phyloP scores from a whole-genome alignment of 2,888 invertebrate genomes.

The Synanthedon andrenaeformis region DNA sequence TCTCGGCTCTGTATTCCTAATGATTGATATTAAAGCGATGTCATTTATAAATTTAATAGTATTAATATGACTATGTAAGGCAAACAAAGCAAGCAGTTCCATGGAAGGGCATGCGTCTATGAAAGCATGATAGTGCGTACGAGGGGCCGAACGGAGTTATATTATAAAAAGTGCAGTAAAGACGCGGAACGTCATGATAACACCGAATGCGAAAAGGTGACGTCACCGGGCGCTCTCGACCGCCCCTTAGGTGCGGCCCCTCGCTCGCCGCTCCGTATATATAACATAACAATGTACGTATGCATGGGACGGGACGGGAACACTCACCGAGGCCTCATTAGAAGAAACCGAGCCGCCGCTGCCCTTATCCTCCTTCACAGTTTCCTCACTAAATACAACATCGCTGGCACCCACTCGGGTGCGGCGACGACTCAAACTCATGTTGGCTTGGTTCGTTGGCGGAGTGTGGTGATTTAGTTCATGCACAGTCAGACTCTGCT shows the following conservation, averaged over 20 bases:
- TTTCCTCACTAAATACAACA: conserved; percentile 38
- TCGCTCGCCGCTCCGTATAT: conserved; percentile 17
- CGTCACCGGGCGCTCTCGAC: conserved; percentile 35
- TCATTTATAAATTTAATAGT: too few relatives aligned
- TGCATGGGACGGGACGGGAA: conserved; percentile 14
- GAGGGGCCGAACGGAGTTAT: conserved; percentile 27
- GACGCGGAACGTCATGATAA: conserved; percentile 23
- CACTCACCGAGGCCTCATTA: conserved; percentile 56
- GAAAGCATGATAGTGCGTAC: conserved; percentile 20
- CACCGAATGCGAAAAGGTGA: conserved; percentile 38
- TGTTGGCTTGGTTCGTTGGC: conserved; percentile 76
- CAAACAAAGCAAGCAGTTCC: conserved; percentile 11
- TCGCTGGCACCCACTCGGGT: conserved; percentile 83
- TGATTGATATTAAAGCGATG: too few relatives aligned
- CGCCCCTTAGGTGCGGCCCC: conserved; percentile 33
- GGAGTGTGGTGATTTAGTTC: conserved; percentile 92
- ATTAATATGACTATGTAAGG: not conserved
- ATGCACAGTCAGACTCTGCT: conserved; percentile 91
- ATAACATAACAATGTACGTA: conserved; percentile 3
- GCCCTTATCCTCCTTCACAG: conserved; percentile 60
- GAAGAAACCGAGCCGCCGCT: conserved; percentile 63
- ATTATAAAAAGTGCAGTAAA: conserved; percentile 17
- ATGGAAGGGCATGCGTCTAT: conserved; percentile 9
- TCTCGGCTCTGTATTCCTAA: too few relatives aligned
- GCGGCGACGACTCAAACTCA: conserved; percentile 72